These are phyloP conservation scores for Aldabrachelys gigantea DNA, from an alignment of 2,113 vertebrate species.

Conservation along the genomic window DNA sequence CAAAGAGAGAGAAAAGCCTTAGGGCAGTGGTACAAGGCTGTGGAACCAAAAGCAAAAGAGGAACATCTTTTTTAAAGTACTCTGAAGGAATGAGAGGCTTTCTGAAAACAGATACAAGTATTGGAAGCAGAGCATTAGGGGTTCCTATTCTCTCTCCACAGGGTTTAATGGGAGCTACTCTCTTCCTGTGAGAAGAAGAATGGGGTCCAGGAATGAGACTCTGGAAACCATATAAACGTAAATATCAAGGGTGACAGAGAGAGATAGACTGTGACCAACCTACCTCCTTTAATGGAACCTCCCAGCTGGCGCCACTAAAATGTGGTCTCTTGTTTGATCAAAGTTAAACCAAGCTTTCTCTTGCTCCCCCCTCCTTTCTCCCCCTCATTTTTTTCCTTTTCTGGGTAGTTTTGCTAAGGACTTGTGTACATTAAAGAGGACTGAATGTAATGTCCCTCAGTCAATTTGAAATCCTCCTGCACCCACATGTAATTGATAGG, in stretches of 20 bases:
- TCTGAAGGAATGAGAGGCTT: background rate
- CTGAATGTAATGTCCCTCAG: background rate
- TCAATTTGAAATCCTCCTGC: background rate
- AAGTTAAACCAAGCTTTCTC: background rate
- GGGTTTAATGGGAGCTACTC: background rate
- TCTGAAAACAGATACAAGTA: background rate
- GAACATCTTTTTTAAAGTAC: background rate
- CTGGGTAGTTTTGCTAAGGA: background rate
- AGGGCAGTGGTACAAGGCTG: background rate
- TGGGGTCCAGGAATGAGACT: background rate
- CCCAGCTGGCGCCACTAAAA: background rate
- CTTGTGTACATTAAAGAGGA: background rate
- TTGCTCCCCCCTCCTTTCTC: too few relatives aligned
- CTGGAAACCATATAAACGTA: background rate
- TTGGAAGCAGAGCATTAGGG: background rate
- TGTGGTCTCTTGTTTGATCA: background rate
- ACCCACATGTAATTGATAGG: background rate
- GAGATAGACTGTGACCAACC: background rate
- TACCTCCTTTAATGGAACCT: background rate
- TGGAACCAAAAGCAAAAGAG: background rate
- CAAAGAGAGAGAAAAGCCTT: background rate
- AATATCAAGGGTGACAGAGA: background rate
- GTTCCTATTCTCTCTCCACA: background rate
- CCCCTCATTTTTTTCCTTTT: background rate
- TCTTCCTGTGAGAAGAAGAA: background rate